A percentile compares a stretch with the other conserved stretches of the same genome.
phyloP scores from a whole-genome alignment of 2,888 invertebrate genomes.

The Nomada goodeniana region DNA sequence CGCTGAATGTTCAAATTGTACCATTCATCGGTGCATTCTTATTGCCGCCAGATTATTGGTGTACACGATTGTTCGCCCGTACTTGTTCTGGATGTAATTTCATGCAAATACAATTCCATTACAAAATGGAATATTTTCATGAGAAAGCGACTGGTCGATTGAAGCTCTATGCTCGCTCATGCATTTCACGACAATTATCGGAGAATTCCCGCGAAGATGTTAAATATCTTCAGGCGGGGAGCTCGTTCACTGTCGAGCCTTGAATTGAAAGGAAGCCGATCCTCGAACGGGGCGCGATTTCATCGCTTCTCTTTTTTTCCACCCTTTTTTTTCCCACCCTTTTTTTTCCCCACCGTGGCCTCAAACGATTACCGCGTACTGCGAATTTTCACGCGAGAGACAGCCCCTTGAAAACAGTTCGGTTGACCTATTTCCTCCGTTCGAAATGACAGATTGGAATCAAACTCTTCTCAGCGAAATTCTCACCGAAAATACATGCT shows the following conservation, averaged over 20 bases:
- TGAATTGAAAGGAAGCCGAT: slow-evolving; percentile 25
- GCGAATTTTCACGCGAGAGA: slow-evolving; percentile 53
- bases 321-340: slow-evolving; percentile 9
- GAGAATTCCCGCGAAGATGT: slow-evolving; percentile 10
- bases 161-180: background rate
- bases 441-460: slow-evolving; percentile 54
- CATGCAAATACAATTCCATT: no score
- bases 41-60: no score
- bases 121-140: background rate
- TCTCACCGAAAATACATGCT: slow-evolving; percentile 29
- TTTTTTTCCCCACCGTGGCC: background rate
- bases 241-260: slow-evolving; percentile 1
- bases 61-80: no score
- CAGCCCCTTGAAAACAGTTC: slow-evolving; percentile 55
- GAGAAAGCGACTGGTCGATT: background rate
- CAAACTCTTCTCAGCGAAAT: slow-evolving; percentile 41
- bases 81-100: no score
- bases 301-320: background rate
- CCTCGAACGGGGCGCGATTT: slow-evolving; percentile 28
- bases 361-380: slow-evolving; percentile 56
- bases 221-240: slow-evolving; percentile 13
- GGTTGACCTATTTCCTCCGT: slow-evolving; percentile 57
- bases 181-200: slow-evolving; percentile 12
- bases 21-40: no score
- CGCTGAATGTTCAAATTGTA: no score